These are phyloP conservation scores for Gortyna flavago DNA, from an alignment of 2,888 invertebrate genomes.

Conservation along the genomic window DNA sequence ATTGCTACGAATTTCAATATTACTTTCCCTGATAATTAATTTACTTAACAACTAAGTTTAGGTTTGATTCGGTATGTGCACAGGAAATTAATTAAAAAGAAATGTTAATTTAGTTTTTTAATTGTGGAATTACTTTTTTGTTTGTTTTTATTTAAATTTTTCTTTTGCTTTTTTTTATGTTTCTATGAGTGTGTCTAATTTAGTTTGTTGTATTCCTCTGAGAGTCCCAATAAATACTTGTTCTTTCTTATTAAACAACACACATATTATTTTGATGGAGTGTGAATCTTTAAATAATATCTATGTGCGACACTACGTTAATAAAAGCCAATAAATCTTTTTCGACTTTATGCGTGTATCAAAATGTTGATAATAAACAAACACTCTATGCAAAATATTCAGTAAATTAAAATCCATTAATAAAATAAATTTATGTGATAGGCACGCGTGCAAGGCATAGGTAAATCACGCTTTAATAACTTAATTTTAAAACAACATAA, in stretches of 20 bases:
- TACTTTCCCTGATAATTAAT: background rate
- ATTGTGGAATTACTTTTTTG: no score
- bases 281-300: background rate
- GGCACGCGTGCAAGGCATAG: background rate
- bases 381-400: background rate
- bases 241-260: no score
- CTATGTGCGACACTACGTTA: no score
- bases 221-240: no score
- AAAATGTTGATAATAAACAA: background rate
- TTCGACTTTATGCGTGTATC: background rate
- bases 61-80: background rate
- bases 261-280: background rate
- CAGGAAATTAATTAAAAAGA: background rate
- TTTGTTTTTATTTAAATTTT: no score
- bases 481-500: background rate
- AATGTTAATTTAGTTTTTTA: no score
- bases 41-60: background rate
- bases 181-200: no score
- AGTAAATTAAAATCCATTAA: background rate
- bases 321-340: background rate
- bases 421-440: background rate
- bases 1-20: background rate
- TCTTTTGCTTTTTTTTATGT: no score
- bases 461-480: conserved; percentile 1
- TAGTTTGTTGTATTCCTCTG: no score